Percentiles rank a stretch among this genome's conserved stretches.
Evolutionary conservation across 2,113 vertebrate genomes (phyloP).

Genomic region (Eubucco bourcierii): DNA sequence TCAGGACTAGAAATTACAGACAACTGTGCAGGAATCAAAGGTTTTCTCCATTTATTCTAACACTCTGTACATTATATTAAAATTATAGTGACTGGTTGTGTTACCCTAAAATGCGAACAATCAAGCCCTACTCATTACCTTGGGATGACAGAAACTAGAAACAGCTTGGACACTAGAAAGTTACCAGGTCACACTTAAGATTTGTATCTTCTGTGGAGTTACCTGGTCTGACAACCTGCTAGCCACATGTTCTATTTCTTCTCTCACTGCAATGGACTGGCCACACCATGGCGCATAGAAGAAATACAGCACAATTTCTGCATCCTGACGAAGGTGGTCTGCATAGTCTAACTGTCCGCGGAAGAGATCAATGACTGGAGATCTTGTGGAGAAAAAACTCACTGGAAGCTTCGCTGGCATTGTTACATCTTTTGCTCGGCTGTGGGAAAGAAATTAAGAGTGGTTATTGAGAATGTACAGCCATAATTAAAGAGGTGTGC

Average conservation of each 20-base stretch:
- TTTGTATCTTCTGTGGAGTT: not conserved
- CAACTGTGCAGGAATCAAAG: not conserved
- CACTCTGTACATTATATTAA: not conserved
- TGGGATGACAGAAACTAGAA: not conserved
- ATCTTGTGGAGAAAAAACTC: slow-evolving; percentile 87
- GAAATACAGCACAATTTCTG: slow-evolving; percentile 88
- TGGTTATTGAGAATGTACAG: not conserved
- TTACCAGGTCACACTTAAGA: not conserved
- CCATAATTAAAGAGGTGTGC: not conserved
- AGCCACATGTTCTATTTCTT: slow-evolving; percentile 88
- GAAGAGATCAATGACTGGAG: slow-evolving; percentile 89
- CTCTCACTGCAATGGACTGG: slow-evolving; percentile 87
- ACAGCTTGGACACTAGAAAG: not conserved
- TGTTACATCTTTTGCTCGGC: slow-evolving; percentile 91
- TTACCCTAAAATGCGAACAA: not conserved
- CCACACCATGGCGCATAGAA: slow-evolving; percentile 98
- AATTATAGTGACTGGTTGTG: not conserved
- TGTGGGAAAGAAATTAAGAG: slow-evolving; percentile 51
- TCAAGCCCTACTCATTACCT: not conserved
- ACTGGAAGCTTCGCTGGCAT: slow-evolving; percentile 85
- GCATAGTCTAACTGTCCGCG: slow-evolving; percentile 91
- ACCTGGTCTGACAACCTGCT: slow-evolving; percentile 89
- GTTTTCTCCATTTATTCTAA: not conserved
- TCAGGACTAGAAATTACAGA: not conserved
- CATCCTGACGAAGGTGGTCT: slow-evolving; percentile 81